Evolutionary conservation across 2,113 vertebrate species (phyloP).

Genomic region (Eleginops maclovinus): DNA sequence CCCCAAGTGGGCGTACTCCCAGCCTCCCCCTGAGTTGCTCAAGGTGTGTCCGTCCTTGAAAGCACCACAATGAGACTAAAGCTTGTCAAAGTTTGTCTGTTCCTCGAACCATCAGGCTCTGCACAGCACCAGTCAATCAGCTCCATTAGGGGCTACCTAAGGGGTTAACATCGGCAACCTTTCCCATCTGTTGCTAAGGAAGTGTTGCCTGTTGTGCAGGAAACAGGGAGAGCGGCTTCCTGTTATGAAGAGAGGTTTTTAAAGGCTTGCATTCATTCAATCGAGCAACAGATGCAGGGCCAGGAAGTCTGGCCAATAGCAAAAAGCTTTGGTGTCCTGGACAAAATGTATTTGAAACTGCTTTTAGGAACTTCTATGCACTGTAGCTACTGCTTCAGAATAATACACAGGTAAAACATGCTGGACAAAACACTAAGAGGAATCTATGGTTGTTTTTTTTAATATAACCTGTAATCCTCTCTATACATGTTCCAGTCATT

Average conservation of each 20-base stretch:
- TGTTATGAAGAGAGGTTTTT: constrained; percentile 96
- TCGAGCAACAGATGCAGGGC: constrained; percentile 87
- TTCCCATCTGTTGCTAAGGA: constrained; percentile 93
- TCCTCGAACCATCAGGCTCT: constrained; percentile 39
- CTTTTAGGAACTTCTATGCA: constrained; percentile 74
- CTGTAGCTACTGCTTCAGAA: constrained; percentile 49
- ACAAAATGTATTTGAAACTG: constrained; percentile 79
- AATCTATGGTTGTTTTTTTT: constrained; percentile 7
- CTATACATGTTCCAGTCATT: neutral
- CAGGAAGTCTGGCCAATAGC: constrained; percentile 89
- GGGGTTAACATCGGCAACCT: constrained; percentile 89
- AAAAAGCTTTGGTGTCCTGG: constrained; percentile 73
- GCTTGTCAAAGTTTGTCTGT: constrained; percentile 44
- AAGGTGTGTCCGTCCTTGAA: constrained; percentile 78
- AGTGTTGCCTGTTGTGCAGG: constrained; percentile 95
- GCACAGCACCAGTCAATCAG: constrained; percentile 61
- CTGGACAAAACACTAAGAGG: constrained; percentile 18
- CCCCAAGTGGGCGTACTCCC: constrained; percentile 53
- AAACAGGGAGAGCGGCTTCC: constrained; percentile 96
- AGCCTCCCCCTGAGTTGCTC: constrained; percentile 54
- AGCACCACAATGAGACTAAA: constrained; percentile 32
- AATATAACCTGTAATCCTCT: neutral
- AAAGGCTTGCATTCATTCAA: constrained; percentile 92
- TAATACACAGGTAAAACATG: constrained; percentile 45
- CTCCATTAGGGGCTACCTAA: constrained; percentile 61